These are phyloP conservation scores for Leptinotarsa defecta DNA, from an alignment of 1,140 invertebrate species.

Conservation along the genomic window DNA sequence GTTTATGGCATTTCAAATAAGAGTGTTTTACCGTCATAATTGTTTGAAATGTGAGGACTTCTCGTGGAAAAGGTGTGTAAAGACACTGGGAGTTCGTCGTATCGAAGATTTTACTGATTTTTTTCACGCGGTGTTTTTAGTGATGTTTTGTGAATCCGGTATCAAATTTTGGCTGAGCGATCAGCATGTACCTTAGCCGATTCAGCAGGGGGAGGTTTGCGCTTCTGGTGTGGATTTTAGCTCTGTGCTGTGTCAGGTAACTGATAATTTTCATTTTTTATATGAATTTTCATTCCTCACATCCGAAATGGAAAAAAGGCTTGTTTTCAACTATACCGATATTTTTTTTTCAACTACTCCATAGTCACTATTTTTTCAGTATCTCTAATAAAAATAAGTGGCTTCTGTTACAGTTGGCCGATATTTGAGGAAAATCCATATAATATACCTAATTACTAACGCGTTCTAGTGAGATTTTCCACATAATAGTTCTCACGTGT, in stretches of 20 bases:
- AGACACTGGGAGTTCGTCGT: background rate
- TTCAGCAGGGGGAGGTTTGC: slow-evolving; percentile 14
- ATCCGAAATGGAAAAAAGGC: too few relatives aligned
- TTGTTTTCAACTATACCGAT: too few relatives aligned
- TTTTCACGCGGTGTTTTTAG: slow-evolving; percentile 12
- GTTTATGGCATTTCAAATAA: slow-evolving; percentile 22
- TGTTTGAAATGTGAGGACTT: slow-evolving; percentile 8
- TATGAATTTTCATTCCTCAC: too few relatives aligned
- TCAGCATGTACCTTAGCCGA: slow-evolving; percentile 26
- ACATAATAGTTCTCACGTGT: too few relatives aligned
- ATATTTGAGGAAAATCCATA: too few relatives aligned
- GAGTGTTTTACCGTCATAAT: slow-evolving; percentile 7
- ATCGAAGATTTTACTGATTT: slow-evolving; percentile 1
- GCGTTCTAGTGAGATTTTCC: too few relatives aligned
- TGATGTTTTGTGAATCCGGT: slow-evolving; percentile 27
- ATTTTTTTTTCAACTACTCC: too few relatives aligned
- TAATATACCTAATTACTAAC: too few relatives aligned
- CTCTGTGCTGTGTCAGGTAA: slow-evolving; percentile 20
- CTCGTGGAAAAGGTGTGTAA: slow-evolving; percentile 13
- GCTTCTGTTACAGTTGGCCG: too few relatives aligned
- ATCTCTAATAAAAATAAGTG: too few relatives aligned
- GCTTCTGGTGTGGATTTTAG: slow-evolving; percentile 25
- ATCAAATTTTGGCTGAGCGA: slow-evolving; percentile 25
- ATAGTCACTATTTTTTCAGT: too few relatives aligned
- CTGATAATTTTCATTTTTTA: background rate